phyloP scores from a whole-genome alignment of 2,113 vertebrate species.

The Anoura caudifer region DNA sequence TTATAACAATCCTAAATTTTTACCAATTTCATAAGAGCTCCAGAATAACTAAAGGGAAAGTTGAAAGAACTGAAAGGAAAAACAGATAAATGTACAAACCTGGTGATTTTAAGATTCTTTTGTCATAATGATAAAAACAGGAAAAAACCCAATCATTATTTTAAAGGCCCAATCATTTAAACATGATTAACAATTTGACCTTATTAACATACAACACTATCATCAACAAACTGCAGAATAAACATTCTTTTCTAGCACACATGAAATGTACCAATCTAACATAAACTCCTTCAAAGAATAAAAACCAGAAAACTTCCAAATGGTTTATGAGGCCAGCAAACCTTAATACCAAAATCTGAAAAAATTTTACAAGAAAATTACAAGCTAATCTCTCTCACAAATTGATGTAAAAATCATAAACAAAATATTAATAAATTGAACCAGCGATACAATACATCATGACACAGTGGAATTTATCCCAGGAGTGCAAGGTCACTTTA shows the following conservation, averaged over 20 bases:
- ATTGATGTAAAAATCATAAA: constrained; percentile 9
- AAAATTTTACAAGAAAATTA: neutral
- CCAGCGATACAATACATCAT: neutral
- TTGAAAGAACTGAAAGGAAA: neutral
- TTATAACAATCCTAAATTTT: constrained; percentile 4
- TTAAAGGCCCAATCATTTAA: neutral
- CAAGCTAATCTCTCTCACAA: neutral
- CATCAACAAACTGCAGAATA: neutral
- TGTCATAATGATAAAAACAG: neutral
- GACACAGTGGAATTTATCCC: neutral
- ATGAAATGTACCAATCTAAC: neutral
- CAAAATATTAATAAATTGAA: constrained; percentile 19
- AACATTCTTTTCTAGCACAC: neutral
- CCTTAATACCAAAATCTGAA: neutral
- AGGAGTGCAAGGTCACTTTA: neutral
- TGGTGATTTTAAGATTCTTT: neutral
- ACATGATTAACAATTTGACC: neutral
- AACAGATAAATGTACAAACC: neutral
- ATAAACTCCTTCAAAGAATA: neutral
- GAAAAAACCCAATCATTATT: neutral
- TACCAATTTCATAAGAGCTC: neutral
- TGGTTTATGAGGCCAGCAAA: neutral
- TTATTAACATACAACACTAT: neutral
- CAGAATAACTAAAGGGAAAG: neutral
- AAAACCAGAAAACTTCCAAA: neutral